Percentiles rank a stretch among this genome's conserved stretches.
phyloP scores from a whole-genome alignment of 2,113 vertebrate genomes.

The Spea bombifrons region DNA sequence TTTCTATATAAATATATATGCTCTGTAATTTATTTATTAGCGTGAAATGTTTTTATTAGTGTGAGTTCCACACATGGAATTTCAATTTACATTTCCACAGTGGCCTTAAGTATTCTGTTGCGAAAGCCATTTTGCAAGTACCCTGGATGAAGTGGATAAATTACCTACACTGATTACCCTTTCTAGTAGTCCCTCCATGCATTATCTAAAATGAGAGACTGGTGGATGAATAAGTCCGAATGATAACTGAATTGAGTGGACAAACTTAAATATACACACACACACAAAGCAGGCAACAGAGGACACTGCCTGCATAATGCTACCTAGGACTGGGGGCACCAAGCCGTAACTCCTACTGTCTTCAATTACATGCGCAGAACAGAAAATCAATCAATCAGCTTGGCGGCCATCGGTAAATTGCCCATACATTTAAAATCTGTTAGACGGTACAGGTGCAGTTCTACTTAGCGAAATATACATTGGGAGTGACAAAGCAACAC shows the following conservation, averaged over 20 bases:
- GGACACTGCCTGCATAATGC: constrained; percentile 5
- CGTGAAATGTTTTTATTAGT: neutral
- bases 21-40: neutral
- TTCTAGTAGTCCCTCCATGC: neutral
- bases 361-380: constrained; percentile 26
- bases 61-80: neutral
- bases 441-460: constrained; percentile 43
- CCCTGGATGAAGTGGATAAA: neutral
- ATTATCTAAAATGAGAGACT: neutral
- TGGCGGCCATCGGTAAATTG: constrained; percentile 37
- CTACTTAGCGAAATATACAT: constrained; percentile 46
- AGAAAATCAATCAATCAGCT: constrained; percentile 32
- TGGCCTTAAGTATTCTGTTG: neutral
- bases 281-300: neutral
- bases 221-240: neutral
- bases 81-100: neutral
- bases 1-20: constrained; percentile 22
- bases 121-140: neutral
- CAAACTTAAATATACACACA: neutral
- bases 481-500: constrained; percentile 43
- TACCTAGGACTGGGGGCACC: constrained; percentile 21
- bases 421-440: constrained; percentile 39
- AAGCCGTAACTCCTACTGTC: constrained; percentile 14
- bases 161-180: neutral
- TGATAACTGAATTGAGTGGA: constrained; percentile 17